A percentile compares a stretch with the other conserved stretches of the same genome.
Evolutionary conservation across 2,113 vertebrate genomes (phyloP).

Genomic region (Pollimyrus isidori): DNA sequence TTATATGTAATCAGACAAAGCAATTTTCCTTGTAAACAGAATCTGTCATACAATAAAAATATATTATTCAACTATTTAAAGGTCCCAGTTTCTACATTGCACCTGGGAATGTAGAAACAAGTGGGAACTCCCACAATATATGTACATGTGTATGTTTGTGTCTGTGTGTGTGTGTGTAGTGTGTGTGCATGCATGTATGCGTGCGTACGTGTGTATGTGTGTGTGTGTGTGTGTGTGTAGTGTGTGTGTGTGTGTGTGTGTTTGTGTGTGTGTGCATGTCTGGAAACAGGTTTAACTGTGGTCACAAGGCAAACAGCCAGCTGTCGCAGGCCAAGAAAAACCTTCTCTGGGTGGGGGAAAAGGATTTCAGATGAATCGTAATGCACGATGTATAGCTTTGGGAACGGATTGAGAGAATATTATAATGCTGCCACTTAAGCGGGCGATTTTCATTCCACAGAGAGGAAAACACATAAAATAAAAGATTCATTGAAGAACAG

Average conservation of each 20-base stretch:
- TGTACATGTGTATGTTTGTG: background rate
- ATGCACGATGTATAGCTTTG: background rate
- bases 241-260: background rate
- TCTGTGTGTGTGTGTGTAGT: background rate
- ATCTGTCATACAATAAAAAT: conserved; percentile 15
- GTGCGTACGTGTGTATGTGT: background rate
- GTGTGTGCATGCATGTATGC: background rate
- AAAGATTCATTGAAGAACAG: conserved; percentile 10
- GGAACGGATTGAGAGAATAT: conserved; percentile 10
- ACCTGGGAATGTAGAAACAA: conserved; percentile 22
- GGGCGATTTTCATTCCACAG: conserved; percentile 13
- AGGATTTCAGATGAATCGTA: conserved; percentile 8
- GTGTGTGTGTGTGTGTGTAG: background rate
- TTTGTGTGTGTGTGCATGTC: background rate
- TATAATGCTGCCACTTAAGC: background rate
- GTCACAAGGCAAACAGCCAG: background rate
- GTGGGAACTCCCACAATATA: background rate
- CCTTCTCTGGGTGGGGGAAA: background rate
- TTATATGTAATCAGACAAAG: conserved; percentile 10
- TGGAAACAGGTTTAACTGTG: background rate
- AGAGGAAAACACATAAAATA: conserved; percentile 19
- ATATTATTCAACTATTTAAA: background rate
- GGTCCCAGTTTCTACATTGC: conserved; percentile 6
- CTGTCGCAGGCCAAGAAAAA: background rate
- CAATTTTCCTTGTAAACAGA: conserved; percentile 25